Conservation (phyloP, 2,888 invertebrate genomes). For the Diaphora mendica region DNA sequence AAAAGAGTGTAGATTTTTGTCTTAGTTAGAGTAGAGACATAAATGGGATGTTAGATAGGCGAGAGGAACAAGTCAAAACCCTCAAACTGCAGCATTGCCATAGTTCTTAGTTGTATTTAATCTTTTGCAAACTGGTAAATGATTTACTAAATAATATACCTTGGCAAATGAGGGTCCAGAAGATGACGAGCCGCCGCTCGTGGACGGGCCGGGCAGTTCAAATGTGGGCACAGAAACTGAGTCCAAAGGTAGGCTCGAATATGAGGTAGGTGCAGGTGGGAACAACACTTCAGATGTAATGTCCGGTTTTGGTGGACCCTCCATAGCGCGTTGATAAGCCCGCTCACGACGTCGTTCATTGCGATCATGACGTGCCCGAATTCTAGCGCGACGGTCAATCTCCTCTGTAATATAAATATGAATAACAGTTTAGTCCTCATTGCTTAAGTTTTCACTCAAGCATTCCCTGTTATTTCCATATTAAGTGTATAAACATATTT, state of each 20-base stretch:
- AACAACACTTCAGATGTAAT: conserved; percentile 84
- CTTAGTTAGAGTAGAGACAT: background rate
- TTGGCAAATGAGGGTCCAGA: conserved; percentile 82
- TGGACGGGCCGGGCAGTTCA: conserved; percentile 49
- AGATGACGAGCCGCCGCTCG: conserved; percentile 61
- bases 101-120: background rate
- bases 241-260: conserved; percentile 55
- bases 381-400: conserved; percentile 89
- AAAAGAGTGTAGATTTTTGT: background rate
- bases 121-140: background rate
- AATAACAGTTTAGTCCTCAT: background rate
- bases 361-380: conserved; percentile 89
- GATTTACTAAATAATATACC: conserved; percentile 54
- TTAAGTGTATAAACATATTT: background rate
- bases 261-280: conserved; percentile 68
- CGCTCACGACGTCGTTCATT: conserved; percentile 93
- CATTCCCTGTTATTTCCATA: background rate
- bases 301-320: conserved; percentile 88
- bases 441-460: background rate
- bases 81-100: background rate
- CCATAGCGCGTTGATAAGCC: conserved; percentile 90
- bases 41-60: background rate
- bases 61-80: background rate
- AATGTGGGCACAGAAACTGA: conserved; percentile 44
- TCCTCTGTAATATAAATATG: conserved; percentile 86